Base-by-base conservation (phyloP, 2,797 vertebrate genomes). In the Rhincodon typus region DNA sequence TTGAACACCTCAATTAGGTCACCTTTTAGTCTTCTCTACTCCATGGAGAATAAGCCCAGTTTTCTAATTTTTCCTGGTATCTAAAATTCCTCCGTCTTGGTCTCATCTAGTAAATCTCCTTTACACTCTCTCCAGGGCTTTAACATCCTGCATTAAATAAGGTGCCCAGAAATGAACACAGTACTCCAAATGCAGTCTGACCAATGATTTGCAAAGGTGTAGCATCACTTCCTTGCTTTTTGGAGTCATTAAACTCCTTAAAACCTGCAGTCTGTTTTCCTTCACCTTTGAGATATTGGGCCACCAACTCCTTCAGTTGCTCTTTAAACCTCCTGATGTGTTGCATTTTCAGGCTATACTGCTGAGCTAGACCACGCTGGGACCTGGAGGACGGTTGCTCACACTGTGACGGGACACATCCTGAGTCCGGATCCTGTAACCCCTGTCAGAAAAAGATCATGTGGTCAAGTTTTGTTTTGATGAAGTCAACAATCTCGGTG, bases 231-330 rank as follows among this genome's bases (percentile, higher is more conserved):
- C 17, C 79, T 42, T 84, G 79, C 19, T 7, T 62, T 90, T 90
- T 27, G 2, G 8, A 27, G 21, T 5, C 4, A 67, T 23, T 27
- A 50, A 70, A 94, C 21, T 46, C 70, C 30, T 15, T 30, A 7
- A 3, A 25, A 2, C 5, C 25, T 74, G 62, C 57, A 0, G n/a
- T 15, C 67, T 19, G 23, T 72, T 57, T 50, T 50, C 70, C 53
- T 69, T 42, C 96, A 98, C 98, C 98, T 97, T 96, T 97, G 79
- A 98, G 96, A 69, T 98, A 98, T 95, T 97, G 97, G 69, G 98
- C 97, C 96, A 98, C 97, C 96, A 98, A 97, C 82, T 96, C 96
- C 96, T 96, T 98, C 95, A 98, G 96, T 96, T 97, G 97, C 0
- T 97, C 96, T 90, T 97, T 97, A 93, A 98, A 96, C 95, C 96